Percentiles rank a stretch among this genome's conserved stretches.
Conservation (phyloP, 1,140 invertebrate species). For the Zaprionus vittiger region DNA sequence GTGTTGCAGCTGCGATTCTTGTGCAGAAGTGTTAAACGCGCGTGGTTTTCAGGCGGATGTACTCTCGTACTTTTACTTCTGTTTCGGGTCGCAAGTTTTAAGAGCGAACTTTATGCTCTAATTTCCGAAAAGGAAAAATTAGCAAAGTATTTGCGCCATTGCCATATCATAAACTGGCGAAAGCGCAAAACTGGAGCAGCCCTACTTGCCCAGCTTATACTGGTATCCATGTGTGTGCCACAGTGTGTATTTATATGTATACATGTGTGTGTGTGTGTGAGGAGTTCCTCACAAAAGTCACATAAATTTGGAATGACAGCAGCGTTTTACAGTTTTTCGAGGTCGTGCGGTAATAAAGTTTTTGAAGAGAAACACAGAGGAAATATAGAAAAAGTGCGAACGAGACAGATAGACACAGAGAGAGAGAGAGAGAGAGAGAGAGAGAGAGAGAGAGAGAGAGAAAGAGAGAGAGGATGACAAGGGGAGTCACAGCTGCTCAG, state of each 20-base stretch:
- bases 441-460: background rate
- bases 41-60: constrained; percentile 52
- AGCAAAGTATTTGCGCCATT: constrained; percentile 79
- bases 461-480: background rate
- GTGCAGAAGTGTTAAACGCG: constrained; percentile 72
- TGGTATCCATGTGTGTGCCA: constrained; percentile 20
- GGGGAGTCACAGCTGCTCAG: constrained; percentile 46
- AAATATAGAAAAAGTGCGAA: constrained; percentile 1
- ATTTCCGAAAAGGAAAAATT: constrained; percentile 83
- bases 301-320: constrained; percentile 82
- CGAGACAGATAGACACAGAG: background rate
- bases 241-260: background rate
- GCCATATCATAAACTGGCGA: constrained; percentile 76
- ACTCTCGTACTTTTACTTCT: constrained; percentile 39
- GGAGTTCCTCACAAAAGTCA: constrained; percentile 76
- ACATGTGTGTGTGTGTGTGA: background rate
- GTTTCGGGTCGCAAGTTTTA: constrained; percentile 59
- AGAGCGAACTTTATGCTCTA: constrained; percentile 78
- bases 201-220: background rate
- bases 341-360: constrained; percentile 75
- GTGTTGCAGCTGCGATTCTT: constrained; percentile 65
- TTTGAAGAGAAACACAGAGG: constrained; percentile 13
- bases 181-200: constrained; percentile 48
- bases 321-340: constrained; percentile 78
- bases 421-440: constrained; percentile 5